phyloP scores from a whole-genome alignment of 2,888 invertebrate genomes.

The Muscina levida region DNA sequence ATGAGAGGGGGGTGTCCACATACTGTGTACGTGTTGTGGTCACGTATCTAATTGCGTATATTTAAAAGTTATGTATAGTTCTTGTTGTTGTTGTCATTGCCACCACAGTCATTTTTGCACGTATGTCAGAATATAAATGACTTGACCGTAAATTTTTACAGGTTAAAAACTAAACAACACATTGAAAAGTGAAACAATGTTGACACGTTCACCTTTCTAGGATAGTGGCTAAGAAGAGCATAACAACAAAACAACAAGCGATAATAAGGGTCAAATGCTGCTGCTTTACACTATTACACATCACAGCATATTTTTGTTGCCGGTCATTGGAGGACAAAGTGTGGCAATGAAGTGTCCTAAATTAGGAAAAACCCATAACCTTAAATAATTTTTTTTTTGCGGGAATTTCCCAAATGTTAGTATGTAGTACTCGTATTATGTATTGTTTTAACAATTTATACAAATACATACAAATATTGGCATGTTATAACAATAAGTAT shows the following conservation, averaged over 20 bases:
- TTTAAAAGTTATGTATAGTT: constrained; percentile 37
- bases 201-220: constrained; percentile 2
- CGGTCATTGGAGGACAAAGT: too few relatives aligned
- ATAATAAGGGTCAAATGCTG: constrained; percentile 30
- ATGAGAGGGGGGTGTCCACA: not conserved
- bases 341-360: too few relatives aligned
- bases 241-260: constrained; percentile 45
- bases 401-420: too few relatives aligned
- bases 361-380: too few relatives aligned
- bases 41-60: constrained; percentile 61
- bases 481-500: too few relatives aligned
- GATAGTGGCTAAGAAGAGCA: too few relatives aligned
- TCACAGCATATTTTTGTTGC: constrained; percentile 8
- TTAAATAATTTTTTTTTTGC: too few relatives aligned
- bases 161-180: not conserved
- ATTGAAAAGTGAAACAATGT: constrained; percentile 34
- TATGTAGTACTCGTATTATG: too few relatives aligned
- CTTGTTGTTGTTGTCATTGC: constrained; percentile 39
- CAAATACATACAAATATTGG: too few relatives aligned
- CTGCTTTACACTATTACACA: not conserved
- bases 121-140: too few relatives aligned
- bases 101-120: constrained; percentile 30
- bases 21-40: constrained; percentile 44
- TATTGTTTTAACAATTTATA: too few relatives aligned
- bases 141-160: constrained; percentile 9